Evolutionary conservation across 2,113 vertebrate genomes (phyloP).

Genomic region (Dipodomys merriami): DNA sequence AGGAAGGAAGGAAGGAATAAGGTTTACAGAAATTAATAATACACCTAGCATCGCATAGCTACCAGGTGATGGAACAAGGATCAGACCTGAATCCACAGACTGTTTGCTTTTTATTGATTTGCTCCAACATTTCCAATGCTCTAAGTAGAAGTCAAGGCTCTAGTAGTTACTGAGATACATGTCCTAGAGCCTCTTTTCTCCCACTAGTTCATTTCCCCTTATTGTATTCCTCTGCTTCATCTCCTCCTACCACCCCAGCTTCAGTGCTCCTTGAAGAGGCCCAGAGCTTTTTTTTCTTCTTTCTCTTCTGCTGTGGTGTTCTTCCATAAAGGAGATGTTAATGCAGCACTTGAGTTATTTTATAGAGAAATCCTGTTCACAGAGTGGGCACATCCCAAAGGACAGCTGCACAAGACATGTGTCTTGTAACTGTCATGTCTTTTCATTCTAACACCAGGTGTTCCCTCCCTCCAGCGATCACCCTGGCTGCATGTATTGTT

Average conservation of each 20-base stretch:
- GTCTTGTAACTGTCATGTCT: slow-evolving; percentile 69
- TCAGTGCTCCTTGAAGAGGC: not conserved
- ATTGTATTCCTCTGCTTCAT: not conserved
- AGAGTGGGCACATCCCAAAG: slow-evolving; percentile 56
- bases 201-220: not conserved
- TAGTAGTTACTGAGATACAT: not conserved
- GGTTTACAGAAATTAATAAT: slow-evolving; percentile 10
- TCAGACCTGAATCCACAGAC: not conserved
- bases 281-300: not conserved
- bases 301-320: slow-evolving; percentile 21
- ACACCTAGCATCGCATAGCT: not conserved
- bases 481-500: not conserved
- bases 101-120: not conserved
- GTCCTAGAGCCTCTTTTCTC: not conserved
- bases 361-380: slow-evolving; percentile 60
- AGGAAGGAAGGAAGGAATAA: not conserved
- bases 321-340: slow-evolving; percentile 63
- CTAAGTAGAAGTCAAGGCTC: not conserved
- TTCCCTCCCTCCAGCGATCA: slow-evolving; percentile 1
- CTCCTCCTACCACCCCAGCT: not conserved
- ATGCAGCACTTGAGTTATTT: slow-evolving; percentile 61
- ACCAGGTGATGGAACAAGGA: not conserved
- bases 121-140: not conserved
- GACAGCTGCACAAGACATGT: slow-evolving; percentile 60
- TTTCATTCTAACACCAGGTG: slow-evolving; percentile 27